These are phyloP conservation scores for Wasmannia auropunctata DNA, from an alignment of 1,140 invertebrate genomes.

Conservation along the genomic window DNA sequence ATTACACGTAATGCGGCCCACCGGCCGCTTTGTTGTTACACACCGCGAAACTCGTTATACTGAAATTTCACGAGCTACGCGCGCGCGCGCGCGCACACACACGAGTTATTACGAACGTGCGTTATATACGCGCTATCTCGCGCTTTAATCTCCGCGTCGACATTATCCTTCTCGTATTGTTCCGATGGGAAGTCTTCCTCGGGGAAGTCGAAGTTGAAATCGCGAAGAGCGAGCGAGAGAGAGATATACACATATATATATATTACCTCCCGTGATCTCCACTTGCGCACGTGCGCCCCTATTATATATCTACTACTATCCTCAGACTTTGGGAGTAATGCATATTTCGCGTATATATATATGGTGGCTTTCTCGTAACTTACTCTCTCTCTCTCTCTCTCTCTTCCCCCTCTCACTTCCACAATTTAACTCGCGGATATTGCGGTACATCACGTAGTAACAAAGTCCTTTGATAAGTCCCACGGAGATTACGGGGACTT, in stretches of 20 bases:
- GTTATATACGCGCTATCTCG: slow-evolving; percentile 31
- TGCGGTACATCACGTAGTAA: slow-evolving; percentile 29
- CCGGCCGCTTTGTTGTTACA: slow-evolving; percentile 33
- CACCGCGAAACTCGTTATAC: slow-evolving; percentile 47
- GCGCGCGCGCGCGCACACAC: too few species aligned
- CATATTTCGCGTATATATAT: slow-evolving; percentile 22
- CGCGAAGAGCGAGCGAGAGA: slow-evolving; percentile 31
- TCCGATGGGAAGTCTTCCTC: slow-evolving; percentile 47
- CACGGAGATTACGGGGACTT: slow-evolving; percentile 17
- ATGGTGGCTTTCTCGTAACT: neutral
- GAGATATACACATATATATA: neutral
- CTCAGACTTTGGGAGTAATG: slow-evolving; percentile 31
- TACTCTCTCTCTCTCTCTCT: neutral
- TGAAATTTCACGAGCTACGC: slow-evolving; percentile 45
- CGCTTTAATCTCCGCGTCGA: slow-evolving; percentile 60
- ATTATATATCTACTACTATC: slow-evolving; percentile 47
- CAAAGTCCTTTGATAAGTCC: slow-evolving; percentile 28
- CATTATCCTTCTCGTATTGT: slow-evolving; percentile 58
- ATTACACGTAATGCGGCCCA: slow-evolving; percentile 52
- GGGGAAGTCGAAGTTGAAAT: slow-evolving; percentile 63
- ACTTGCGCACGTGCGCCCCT: neutral
- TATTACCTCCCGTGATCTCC: neutral
- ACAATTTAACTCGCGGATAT: slow-evolving; percentile 57
- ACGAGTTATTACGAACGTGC: slow-evolving; percentile 32
- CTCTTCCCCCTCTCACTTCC: neutral